Base-by-base conservation (phyloP, 2,113 vertebrate genomes). In the Numenius arquata region DNA sequence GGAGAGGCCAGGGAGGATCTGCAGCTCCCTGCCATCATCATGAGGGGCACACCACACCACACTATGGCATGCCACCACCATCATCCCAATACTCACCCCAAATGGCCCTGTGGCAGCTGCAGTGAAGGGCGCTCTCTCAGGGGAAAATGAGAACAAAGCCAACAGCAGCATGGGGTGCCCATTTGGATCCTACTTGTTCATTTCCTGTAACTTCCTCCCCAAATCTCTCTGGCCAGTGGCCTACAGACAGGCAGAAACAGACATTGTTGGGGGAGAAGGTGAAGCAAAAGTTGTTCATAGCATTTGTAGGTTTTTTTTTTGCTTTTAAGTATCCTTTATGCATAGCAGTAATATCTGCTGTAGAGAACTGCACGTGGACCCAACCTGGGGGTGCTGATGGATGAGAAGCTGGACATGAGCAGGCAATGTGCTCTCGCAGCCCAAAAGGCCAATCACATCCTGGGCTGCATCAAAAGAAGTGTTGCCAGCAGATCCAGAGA, bases 211-310 rank as follows among this genome's bases (percentile, higher is more conserved):
- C 41, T 75, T 78, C 47, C n/a, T 43, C 23, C n/a, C 12, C 59
- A 83, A 41, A 84, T 26, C 27, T 77, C 32, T 50, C 36, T 52
- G 26, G 11, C 14, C 41, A 34, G 41, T 7, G 20, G 11, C 25
- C 38, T 36, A 41, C 11, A 61, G 22, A 62, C 4, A 45, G 27
- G 25, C 11, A n/a, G 22, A 59, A 25, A 0, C 1, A 5, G 40
- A 67, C 6, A 16, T 32, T 48, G 38, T 0, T 30, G 11, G 13
- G 6, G 25, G 5, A 56, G 9, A 72, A 18, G 4, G 7, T 3
- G 14, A 73, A 10, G 58, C 7, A 56, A 59, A 88, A 56, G 38
- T 16, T 47, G 11, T 18, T 71, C 15, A 10, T 2, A 53, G 27
- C 5, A 66, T 30, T 67, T 74, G 11, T 45, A 78, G 29, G 27